Evolutionary conservation across 2,888 invertebrate genomes (phyloP).

Genomic region (Rapana venosa): DNA sequence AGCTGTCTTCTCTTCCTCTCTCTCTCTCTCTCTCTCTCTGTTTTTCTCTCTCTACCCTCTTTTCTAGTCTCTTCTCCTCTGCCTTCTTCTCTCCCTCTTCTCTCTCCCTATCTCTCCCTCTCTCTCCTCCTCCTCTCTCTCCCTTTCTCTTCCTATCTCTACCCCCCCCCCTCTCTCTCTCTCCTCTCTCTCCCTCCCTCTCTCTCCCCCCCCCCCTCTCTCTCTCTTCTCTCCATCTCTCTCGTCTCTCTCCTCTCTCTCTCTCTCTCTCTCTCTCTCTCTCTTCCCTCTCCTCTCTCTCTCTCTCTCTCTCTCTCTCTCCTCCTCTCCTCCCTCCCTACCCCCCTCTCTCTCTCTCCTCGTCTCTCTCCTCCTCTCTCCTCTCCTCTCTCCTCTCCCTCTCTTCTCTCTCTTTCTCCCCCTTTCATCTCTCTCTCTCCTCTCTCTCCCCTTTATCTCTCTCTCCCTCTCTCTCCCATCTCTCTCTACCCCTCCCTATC

Average conservation of each 20-base stretch:
- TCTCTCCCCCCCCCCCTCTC: neutral
- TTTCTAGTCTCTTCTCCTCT: too few species aligned
- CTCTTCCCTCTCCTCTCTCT: neutral
- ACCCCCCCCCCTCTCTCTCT: neutral
- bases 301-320: neutral
- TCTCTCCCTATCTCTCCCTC: too few species aligned
- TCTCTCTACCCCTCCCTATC: neutral
- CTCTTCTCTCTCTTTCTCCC: neutral
- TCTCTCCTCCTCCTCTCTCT: neutral
- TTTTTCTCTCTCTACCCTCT: neutral
- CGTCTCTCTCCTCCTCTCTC: neutral
- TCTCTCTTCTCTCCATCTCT: conserved; percentile 23
- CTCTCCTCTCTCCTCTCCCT: neutral
- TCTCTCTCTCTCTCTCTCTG: too few species aligned
- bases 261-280: conserved; percentile 13
- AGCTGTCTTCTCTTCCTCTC: too few species aligned
- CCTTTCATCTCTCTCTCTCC: neutral
- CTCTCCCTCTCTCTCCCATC: neutral
- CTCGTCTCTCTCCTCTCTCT: too few species aligned
- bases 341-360: neutral
- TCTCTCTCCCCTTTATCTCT: neutral
- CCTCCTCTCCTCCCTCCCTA: neutral
- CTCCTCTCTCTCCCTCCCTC: neutral
- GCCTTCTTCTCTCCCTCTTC: too few species aligned
- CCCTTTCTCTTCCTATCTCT: neutral